Percentiles rank a stretch among this genome's conserved stretches.
These are phyloP conservation scores for Picus viridis DNA, from an alignment of 2,797 vertebrate genomes.

Conservation along the genomic window DNA sequence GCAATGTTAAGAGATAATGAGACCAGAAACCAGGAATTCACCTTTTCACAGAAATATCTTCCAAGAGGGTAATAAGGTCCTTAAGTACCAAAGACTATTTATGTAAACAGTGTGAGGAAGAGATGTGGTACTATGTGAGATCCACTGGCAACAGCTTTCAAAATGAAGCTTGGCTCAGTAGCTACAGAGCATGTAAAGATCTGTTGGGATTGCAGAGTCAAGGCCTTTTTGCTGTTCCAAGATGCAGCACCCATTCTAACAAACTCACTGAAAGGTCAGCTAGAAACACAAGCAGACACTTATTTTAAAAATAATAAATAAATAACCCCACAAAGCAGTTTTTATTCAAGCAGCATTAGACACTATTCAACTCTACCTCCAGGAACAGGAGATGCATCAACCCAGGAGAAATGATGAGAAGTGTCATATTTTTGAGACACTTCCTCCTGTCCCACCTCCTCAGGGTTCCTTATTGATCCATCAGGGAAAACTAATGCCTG, in stretches of 20 bases:
- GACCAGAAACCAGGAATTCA: conserved; percentile 42
- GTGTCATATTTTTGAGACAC: neutral
- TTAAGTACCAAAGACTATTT: conserved; percentile 19
- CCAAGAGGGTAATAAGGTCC: conserved; percentile 33
- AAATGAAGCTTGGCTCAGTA: conserved; percentile 35
- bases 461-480: neutral
- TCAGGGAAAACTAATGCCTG: neutral
- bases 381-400: neutral
- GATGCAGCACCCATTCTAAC: conserved; percentile 31
- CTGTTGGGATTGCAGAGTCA: neutral
- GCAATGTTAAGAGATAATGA: neutral
- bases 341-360: neutral
- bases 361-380: neutral
- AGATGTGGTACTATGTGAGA: conserved; percentile 1
- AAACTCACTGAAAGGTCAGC: conserved; percentile 55
- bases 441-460: neutral
- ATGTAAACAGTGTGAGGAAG: conserved; percentile 18
- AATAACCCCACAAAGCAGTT: neutral
- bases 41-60: conserved; percentile 38
- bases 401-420: neutral
- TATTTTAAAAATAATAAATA: neutral
- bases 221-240: conserved; percentile 22
- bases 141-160: conserved; percentile 2
- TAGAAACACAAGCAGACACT: conserved; percentile 17
- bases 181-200: neutral